Base-by-base conservation (phyloP, 64 coral and sea anemone genomes). In the Porites lutea region DNA sequence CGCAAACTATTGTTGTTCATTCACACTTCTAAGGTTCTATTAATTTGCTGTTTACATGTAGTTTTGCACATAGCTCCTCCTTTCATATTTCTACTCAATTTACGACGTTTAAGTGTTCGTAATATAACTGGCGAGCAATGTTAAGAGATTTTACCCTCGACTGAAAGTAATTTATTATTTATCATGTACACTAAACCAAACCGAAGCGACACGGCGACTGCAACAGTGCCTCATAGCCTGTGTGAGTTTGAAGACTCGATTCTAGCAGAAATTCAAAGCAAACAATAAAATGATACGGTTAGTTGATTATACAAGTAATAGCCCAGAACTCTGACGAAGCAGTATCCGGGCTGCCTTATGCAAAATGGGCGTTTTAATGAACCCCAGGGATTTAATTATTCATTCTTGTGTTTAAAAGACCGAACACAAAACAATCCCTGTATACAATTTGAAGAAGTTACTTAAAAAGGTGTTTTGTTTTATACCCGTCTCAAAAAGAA, bases 121-220 rank as follows among this genome's bases (percentile, higher is more conserved):
- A n/a, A n/a, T n/a, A n/a, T n/a, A 78, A 78, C 12, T 78, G 8
- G 5, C 75, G 18, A 78, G 18, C 52, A 5, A 68, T 68, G 1
- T 18, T 48, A 52, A 23, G 27, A 84, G 81, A 67, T 84, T 82
- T 83, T 84, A 46, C 81, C 63, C 81, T 68, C 47, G 62, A n/a
- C 13, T 18, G 19, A 84, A 68, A 49, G 48, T 84, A 21, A 84
- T 84, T 52, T 69, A 70, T 84, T 68, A 84, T 84, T 68, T 9
- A 84, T 52, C 9, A 22, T 13, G 43, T 84, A 14, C 19, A 50
- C 81, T 68, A 48, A 48, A 21, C 43, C 47, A 54, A 84, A 48
- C 62, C 62, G 15, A 21, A 52, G 61, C 18, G 14, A 13, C 16
- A 48, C 47, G 46, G 7, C 5, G 47, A 7, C 20, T 84, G 27